Evolutionary conservation across 2,113 vertebrate genomes (phyloP), one percentile per base, ranked within the genome.

Genomic region (Manacus vitellinus): DNA sequence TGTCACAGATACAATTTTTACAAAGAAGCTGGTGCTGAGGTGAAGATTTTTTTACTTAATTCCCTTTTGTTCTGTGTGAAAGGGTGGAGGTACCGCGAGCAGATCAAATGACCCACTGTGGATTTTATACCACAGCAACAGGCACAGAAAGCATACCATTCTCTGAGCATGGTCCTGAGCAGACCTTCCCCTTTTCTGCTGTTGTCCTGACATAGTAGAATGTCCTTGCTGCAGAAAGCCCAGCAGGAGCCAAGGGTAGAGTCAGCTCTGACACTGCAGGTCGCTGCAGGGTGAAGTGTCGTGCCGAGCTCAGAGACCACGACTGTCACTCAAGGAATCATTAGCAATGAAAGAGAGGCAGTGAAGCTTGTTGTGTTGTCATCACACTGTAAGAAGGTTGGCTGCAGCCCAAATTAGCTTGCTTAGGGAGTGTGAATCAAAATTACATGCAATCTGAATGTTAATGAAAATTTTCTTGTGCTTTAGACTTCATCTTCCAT

Each of bases 291-390:
- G 94, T 30, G 76, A 94, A 80, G 86, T 82, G 96, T 83, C 97
- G 2, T 63, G 95, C 96, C 3, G 98, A 91, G 98, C 97, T 94
- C 92, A 12, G 98, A 97, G 97, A 97, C 96, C 96, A 58, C 0
- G 54, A 90, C 97, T 98, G 98, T 98, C 98, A 98, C 96, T 99
- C 98, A 98, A 95, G 88, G 92, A 96, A 89, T 98, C 98, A 97
- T 98, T 98, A 98, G 98, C 95, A 94, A 94, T 66, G 97, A 96
- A 97, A 97, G 96, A 95, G 89, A 97, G 96, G 97, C 33, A 27
- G 90, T 54, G 91, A 89, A 88, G 97, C 97, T 97, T 94, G 96
- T 93, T 96, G 96, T 95, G 97, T 98, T 98, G 97, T 97, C 97
- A 97, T 97, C 95, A 95, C 96, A 91, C 97, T 96, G 97, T 68